Evolutionary conservation across 2,113 vertebrate species (phyloP).

Genomic region (Sorex araneus): DNA sequence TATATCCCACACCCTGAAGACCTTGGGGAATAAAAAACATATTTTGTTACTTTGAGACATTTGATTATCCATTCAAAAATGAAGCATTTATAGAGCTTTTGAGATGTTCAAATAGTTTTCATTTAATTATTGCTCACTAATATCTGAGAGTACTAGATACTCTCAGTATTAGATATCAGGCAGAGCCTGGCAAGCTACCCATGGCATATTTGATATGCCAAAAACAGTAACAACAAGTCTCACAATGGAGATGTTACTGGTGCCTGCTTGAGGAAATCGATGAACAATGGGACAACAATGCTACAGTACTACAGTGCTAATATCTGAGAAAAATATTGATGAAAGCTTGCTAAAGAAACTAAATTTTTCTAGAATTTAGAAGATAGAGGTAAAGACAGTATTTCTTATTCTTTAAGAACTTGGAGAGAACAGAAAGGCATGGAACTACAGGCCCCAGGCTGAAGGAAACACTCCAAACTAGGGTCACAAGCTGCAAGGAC

Average conservation of each 20-base stretch:
- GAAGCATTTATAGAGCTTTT: neutral
- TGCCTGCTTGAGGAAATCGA: no score
- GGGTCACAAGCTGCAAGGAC: no score
- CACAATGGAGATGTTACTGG: no score
- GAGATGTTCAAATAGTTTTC: neutral
- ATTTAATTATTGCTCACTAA: neutral
- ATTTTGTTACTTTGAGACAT: neutral
- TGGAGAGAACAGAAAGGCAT: neutral
- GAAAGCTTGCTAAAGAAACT: constrained; percentile 18
- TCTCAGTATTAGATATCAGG: no score
- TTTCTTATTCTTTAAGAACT: constrained; percentile 38
- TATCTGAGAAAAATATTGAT: neutral
- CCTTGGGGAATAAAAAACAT: constrained; percentile 70
- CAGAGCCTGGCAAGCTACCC: no score
- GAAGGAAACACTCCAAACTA: no score
- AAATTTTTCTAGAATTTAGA: neutral
- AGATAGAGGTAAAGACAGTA: neutral
- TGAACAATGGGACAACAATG: no score
- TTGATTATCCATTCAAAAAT: neutral
- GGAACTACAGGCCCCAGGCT: no score
- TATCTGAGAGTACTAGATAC: no score
- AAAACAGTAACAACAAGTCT: no score
- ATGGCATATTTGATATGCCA: no score
- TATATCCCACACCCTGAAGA: constrained; percentile 89
- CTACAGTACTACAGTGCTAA: no score